Evolutionary conservation across 2,113 vertebrate species (phyloP), one percentile per base, ranked within the genome.

Genomic region (Austrofundulus limnaeus): DNA sequence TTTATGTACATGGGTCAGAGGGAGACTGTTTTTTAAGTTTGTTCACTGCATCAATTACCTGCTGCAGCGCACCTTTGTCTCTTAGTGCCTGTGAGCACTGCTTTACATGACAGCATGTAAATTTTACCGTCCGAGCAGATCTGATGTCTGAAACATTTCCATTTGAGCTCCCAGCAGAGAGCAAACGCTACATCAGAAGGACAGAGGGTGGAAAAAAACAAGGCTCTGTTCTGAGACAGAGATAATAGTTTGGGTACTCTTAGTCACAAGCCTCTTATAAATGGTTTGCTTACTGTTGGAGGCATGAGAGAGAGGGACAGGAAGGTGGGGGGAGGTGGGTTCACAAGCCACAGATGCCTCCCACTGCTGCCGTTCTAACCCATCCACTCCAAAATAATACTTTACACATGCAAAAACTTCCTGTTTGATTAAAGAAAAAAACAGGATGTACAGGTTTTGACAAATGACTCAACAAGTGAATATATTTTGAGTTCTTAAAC

Each of bases 251-350:
- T 25, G 24, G 75, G 65, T 23, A 68, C 75, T 70, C 52, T 52
- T 56, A 77, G 86, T 90, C 86, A 89, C 87, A 82, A 73, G 85
- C 73, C 70, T 90, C 70, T 71, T 34, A 72, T 87, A 79, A 88
- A 84, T 43, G 21, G 24, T 56, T 42, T 7, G 17, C 56, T 69
- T 67, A 24, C 52, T 67, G 46, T 45, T 75, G 43, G 54, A 75
- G 47, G 66, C 68, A 67, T 75, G 70, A 63, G 53, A 68, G 56
- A 8, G 39, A 66, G 34, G 48, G 70, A 67, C 39, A 38, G 20
- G 24, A 49, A 23, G 56, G 43, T n/a, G 56, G 50, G 20, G 37
- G 16, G 11, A 49, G 47, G 59, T 61, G 57, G 23, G 77, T 65
- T 84, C 63, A 76, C 60, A 53, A 38, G 60, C 57, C 48, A 45